Evolutionary conservation across 2,113 vertebrate species (phyloP), one percentile per base, ranked within the genome.

Genomic region (Chlorodrepanis virens): DNA sequence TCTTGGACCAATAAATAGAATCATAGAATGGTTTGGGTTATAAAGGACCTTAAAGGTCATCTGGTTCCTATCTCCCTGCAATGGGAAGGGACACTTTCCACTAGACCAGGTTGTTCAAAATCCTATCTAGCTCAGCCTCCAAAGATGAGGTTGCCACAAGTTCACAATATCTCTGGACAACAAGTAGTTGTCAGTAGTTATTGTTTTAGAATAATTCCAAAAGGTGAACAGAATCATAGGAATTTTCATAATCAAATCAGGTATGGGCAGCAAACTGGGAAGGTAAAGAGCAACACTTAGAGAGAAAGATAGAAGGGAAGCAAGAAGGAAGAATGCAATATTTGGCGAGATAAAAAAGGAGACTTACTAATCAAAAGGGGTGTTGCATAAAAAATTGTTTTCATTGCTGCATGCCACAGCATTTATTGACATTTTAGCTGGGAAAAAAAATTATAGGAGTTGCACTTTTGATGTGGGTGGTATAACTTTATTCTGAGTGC

Each of bases 321-420:
- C 10, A 20, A 49, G 31, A 75, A 45, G 22, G 39, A 86, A 72
- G 57, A 68, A 21, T 0, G 0, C 16, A 42, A 6, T 3, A 9
- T 76, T 44, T 72, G 31, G 12, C 19, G 25, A 40, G 3, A 16
- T 29, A 37, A 42, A 79, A n/a, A 23, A 33, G 6, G 17, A 84
- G 5, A 25, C 9, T 31, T 5, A 49, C 16, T 44, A 60, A 60
- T 64, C 23, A 72, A 76, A 37, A 13, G 4, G 12, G 17, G 2
- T 28, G 10, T 52, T 40, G 25, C 27, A 71, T 18, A 23, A 91
- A 90, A 65, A 39, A 11, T 5, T 23, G 4, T 24, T 83, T 83
- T 65, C 25, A 33, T 49, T 5, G 0, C 14, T 76, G 10, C 14
- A 29, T 8, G 3, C 14, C 81, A 8, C 19, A 75, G 23, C 42